Percentiles rank a stretch among this genome's conserved stretches.
phyloP scores from a whole-genome alignment of 2,113 vertebrate genomes.

The Cygnus buccinator region DNA sequence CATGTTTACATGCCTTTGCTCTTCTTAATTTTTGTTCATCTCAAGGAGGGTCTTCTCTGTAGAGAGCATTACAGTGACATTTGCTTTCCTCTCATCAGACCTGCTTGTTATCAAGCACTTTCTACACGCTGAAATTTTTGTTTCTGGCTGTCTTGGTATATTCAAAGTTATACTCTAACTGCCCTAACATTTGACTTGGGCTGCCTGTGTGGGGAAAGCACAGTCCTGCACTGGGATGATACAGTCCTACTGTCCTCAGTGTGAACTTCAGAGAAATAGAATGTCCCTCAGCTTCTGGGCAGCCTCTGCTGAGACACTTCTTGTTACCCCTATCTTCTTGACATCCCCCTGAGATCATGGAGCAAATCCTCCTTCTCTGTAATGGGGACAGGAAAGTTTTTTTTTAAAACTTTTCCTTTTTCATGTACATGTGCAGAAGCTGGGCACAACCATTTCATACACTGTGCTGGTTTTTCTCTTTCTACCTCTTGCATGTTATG shows the following conservation, averaged over 20 bases:
- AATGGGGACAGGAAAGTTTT: background rate
- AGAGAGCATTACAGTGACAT: background rate
- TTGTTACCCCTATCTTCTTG: background rate
- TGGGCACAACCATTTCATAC: background rate
- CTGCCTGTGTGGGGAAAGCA: background rate
- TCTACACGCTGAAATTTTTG: background rate
- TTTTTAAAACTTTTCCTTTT: background rate
- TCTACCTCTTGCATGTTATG: background rate
- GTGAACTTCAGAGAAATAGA: background rate
- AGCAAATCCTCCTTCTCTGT: background rate
- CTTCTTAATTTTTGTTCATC: background rate
- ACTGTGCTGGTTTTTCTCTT: background rate
- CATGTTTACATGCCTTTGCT: background rate
- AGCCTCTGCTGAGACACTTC: background rate
- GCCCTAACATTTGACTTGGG: background rate
- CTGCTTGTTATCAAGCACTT: background rate
- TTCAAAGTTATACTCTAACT: background rate
- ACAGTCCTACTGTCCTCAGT: background rate
- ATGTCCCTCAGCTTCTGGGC: background rate
- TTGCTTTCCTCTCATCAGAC: background rate
- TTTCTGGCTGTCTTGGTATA: background rate
- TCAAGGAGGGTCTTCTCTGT: background rate
- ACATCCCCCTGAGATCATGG: fast-evolving
- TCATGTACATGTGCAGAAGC: background rate
- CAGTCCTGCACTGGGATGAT: background rate